These are phyloP conservation scores for Malthinus seriepunctatus DNA, from an alignment of 2,888 invertebrate genomes.

Conservation along the genomic window DNA sequence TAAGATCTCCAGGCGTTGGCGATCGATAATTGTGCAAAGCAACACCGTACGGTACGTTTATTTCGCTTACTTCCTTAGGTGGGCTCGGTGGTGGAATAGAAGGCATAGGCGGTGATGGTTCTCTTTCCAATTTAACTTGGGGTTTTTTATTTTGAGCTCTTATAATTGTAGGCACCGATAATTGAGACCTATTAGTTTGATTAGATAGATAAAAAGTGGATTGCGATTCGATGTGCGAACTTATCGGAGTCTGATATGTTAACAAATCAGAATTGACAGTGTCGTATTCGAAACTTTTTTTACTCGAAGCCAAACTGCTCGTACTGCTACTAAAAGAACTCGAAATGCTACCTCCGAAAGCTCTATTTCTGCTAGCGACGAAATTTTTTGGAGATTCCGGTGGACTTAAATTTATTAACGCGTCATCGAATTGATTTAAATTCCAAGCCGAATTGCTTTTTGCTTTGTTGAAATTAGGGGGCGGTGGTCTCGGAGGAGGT, in stretches of 20 bases:
- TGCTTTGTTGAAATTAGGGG: conserved; percentile 58
- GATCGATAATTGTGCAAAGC: conserved; percentile 80
- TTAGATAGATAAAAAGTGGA: conserved; percentile 20
- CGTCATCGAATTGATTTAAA: conserved; percentile 47
- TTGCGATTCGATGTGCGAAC: conserved; percentile 11
- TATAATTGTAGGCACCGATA: conserved; percentile 71
- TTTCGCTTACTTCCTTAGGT: conserved; percentile 56
- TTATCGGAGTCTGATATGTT: not conserved
- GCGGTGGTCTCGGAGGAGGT: conserved; percentile 74
- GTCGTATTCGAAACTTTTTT: conserved; percentile 79
- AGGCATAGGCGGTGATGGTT: conserved; percentile 79
- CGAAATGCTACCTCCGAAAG: conserved; percentile 50
- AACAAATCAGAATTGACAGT: conserved; percentile 55
- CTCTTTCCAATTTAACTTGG: conserved; percentile 36
- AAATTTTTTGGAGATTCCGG: conserved; percentile 49
- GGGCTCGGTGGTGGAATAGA: conserved; percentile 77
- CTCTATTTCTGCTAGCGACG: conserved; percentile 48
- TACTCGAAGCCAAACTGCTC: conserved; percentile 67
- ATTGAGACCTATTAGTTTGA: conserved; percentile 13
- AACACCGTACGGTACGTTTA: conserved; percentile 69
- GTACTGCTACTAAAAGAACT: conserved; percentile 53
- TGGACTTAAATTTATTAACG: conserved; percentile 60
- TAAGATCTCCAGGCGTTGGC: conserved; percentile 75
- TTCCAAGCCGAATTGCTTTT: conserved; percentile 50
- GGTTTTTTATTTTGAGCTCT: conserved; percentile 60